phyloP scores from a whole-genome alignment of 2,888 invertebrate species.

The Cloeon dipterum region DNA sequence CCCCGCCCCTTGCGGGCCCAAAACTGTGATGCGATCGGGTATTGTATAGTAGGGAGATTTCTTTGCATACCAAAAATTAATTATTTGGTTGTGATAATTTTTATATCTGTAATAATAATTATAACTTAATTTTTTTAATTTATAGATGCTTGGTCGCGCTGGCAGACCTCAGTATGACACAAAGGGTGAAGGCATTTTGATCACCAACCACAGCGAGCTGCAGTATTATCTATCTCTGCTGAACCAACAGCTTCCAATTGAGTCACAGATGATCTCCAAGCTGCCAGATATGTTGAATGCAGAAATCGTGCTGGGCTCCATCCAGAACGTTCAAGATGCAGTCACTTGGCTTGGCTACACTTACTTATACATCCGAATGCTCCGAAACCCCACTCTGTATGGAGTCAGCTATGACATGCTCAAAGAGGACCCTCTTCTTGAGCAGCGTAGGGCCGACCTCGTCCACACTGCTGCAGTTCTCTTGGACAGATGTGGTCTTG shows the following conservation, averaged over 20 bases:
- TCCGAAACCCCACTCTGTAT: slow-evolving; percentile 71
- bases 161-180: slow-evolving; percentile 97
- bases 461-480: slow-evolving; percentile 82
- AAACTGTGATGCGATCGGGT: too few species aligned
- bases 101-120: not conserved
- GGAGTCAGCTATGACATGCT: slow-evolving; percentile 59
- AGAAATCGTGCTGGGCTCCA: slow-evolving; percentile 87
- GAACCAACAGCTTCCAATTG: slow-evolving; percentile 96
- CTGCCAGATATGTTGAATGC: slow-evolving; percentile 95
- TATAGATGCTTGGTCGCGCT: slow-evolving; percentile 82
- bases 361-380: slow-evolving; percentile 83
- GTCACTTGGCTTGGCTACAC: slow-evolving; percentile 91
- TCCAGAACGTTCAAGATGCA: slow-evolving; percentile 74
- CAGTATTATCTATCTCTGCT: slow-evolving; percentile 93
- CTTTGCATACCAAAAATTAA: not conserved
- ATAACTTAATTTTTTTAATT: slow-evolving; percentile 6
- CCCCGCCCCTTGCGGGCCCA: too few species aligned
- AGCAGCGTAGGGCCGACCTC: slow-evolving; percentile 79
- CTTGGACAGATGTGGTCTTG: slow-evolving; percentile 80
- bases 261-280: slow-evolving; percentile 83
- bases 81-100: not conserved
- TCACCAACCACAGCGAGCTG: slow-evolving; percentile 95
- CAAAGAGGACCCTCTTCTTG: slow-evolving; percentile 64
- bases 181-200: slow-evolving; percentile 88
- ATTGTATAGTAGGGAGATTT: too few species aligned